These are phyloP conservation scores for Ammodytes dubius DNA, from an alignment of 2,113 vertebrate species.

Conservation along the genomic window DNA sequence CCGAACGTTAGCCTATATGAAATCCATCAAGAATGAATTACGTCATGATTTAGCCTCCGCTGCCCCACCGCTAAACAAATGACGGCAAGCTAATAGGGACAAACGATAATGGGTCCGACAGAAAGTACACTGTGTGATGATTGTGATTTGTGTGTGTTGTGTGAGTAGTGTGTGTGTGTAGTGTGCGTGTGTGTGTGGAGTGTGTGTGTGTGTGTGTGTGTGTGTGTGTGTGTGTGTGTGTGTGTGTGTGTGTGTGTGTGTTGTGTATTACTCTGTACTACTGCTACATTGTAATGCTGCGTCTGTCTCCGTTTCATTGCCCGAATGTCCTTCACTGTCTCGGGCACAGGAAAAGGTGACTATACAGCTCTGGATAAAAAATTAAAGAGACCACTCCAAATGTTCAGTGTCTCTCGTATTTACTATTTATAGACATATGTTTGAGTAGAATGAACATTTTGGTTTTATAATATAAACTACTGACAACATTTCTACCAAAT, in stretches of 20 bases:
- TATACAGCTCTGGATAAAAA: conserved; percentile 21
- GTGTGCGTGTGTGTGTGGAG: too few species aligned
- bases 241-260: too few species aligned
- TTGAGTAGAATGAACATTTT: neutral
- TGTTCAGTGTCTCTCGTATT: too few species aligned
- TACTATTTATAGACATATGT: neutral
- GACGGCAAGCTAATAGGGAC: conserved; percentile 65
- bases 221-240: too few species aligned
- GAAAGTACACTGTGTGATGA: neutral
- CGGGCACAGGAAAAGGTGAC: conserved; percentile 44
- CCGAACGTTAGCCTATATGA: conserved; percentile 43
- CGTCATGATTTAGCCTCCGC: conserved; percentile 51
- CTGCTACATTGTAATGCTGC: conserved; percentile 35
- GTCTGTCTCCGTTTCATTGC: conserved; percentile 48
- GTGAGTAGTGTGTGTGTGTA: too few species aligned
- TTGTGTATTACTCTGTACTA: conserved; percentile 27
- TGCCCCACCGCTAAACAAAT: conserved; percentile 59
- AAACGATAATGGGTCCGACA: conserved; percentile 51
- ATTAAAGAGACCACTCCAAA: neutral
- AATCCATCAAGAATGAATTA: conserved; percentile 69
- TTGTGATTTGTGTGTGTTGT: too few species aligned
- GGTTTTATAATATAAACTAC: too few species aligned
- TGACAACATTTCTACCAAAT: too few species aligned
- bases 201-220: too few species aligned
- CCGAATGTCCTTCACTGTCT: conserved; percentile 59